phyloP scores from a whole-genome alignment of 1,140 invertebrate species.

The Pantala flavescens region DNA sequence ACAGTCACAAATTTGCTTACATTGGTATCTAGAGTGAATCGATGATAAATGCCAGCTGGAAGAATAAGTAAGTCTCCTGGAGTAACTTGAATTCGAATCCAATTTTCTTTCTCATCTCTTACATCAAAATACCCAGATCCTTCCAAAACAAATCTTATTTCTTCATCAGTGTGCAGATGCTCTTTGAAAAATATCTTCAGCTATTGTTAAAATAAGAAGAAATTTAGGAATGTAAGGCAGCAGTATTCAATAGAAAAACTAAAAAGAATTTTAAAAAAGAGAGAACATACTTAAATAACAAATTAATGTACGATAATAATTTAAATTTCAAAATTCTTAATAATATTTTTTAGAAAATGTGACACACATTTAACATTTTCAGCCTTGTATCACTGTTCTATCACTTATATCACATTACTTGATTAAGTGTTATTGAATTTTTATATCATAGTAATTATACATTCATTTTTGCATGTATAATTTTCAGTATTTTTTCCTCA shows the following conservation, averaged over 20 bases:
- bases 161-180: slow-evolving; percentile 95
- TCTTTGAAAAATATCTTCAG: slow-evolving; percentile 85
- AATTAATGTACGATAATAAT: slow-evolving; percentile 10
- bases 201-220: slow-evolving; percentile 31
- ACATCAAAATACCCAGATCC: slow-evolving; percentile 97
- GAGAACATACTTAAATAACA: slow-evolving; percentile 10
- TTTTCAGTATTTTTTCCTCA: too few relatives aligned
- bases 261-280: slow-evolving; percentile 16
- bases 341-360: not conserved
- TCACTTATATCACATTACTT: too few relatives aligned
- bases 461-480: too few relatives aligned
- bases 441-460: too few relatives aligned
- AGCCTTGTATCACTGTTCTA: too few relatives aligned
- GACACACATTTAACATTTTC: not conserved
- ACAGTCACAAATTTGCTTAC: too few relatives aligned
- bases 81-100: slow-evolving; percentile 81
- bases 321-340: not conserved
- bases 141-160: slow-evolving; percentile 78
- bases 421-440: too few relatives aligned
- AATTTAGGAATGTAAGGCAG: not conserved
- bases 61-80: slow-evolving; percentile 86
- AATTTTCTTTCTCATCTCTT: slow-evolving; percentile 72
- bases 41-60: slow-evolving; percentile 93
- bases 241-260: slow-evolving; percentile 19
- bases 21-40: slow-evolving; percentile 85